These are phyloP conservation scores for Drosophila birchii DNA, from an alignment of 2,888 invertebrate species.

Conservation along the genomic window DNA sequence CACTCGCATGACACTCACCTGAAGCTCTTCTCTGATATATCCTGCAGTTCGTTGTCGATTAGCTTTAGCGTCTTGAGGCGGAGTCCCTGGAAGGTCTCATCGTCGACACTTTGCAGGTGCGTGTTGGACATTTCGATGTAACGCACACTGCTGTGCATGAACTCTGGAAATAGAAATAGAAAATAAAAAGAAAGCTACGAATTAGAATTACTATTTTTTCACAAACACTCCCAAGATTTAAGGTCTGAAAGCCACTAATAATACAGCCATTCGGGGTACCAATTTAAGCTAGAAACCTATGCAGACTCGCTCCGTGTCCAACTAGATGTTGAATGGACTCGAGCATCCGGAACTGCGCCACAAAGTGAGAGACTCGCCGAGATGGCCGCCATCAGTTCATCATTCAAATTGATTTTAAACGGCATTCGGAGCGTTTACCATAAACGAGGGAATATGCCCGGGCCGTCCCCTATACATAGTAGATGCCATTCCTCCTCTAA, in stretches of 20 bases:
- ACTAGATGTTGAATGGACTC: conserved; percentile 32
- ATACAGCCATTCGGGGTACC: neutral
- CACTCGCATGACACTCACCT: conserved; percentile 86
- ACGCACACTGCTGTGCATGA: conserved; percentile 91
- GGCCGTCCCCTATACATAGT: conserved; percentile 16
- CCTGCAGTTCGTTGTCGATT: conserved; percentile 92
- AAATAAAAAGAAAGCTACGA: conserved; percentile 7
- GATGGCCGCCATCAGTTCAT: conserved; percentile 63
- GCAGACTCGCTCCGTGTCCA: neutral
- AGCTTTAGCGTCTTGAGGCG: conserved; percentile 92
- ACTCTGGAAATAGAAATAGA: conserved; percentile 87
- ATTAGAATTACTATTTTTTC: neutral
- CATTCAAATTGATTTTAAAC: conserved; percentile 81
- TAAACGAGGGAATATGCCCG: conserved; percentile 59
- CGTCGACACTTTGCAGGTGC: conserved; percentile 91
- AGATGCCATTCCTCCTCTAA: conserved; percentile 57
- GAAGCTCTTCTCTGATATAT: conserved; percentile 92
- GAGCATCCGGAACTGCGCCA: conserved; percentile 18
- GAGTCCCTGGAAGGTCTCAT: conserved; percentile 91
- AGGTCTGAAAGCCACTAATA: neutral
- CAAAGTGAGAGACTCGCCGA: conserved; percentile 34
- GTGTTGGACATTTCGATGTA: conserved; percentile 94
- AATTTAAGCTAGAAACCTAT: neutral
- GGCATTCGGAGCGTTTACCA: conserved; percentile 75
- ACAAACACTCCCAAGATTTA: neutral